These are phyloP conservation scores for Epirrita christyi DNA, from an alignment of 2,888 invertebrate genomes.

Conservation along the genomic window DNA sequence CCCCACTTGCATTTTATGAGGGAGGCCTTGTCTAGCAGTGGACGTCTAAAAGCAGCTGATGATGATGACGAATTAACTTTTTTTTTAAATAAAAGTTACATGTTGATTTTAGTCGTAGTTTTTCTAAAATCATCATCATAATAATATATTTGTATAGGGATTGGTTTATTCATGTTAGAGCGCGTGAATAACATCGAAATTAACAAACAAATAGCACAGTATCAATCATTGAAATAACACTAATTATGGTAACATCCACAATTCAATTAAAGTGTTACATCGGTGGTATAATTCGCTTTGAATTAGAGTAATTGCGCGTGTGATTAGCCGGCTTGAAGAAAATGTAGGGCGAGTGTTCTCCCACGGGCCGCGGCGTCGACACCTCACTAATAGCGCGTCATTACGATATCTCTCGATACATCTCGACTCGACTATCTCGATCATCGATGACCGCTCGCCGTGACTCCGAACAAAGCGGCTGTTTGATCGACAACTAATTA, in stretches of 20 bases:
- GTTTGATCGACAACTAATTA: conserved; percentile 49
- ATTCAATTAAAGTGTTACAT: conserved; percentile 80
- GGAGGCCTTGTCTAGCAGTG: no score
- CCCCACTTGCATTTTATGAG: no score
- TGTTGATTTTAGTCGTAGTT: no score
- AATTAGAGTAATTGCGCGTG: conserved; percentile 80
- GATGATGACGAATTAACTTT: no score
- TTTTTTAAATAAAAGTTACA: no score
- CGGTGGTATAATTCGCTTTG: conserved; percentile 70
- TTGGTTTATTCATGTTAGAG: conserved; percentile 13
- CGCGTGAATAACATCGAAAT: conserved; percentile 47
- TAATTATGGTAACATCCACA: conserved; percentile 65
- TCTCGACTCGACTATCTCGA: conserved; percentile 65
- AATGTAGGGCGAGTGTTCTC: conserved; percentile 76
- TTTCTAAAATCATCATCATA: no score
- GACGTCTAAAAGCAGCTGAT: no score
- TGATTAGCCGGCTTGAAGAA: conserved; percentile 67
- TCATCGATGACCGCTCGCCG: conserved; percentile 64
- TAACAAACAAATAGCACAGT: conserved; percentile 46
- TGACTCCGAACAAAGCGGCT: conserved; percentile 67
- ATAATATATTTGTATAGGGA: no score
- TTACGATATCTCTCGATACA: conserved; percentile 78
- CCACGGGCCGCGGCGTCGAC: conserved; percentile 70
- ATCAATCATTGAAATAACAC: conserved; percentile 57
- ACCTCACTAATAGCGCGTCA: conserved; percentile 77